phyloP scores from a whole-genome alignment of 2,797 vertebrate genomes.

The Onychomys arenicola region DNA sequence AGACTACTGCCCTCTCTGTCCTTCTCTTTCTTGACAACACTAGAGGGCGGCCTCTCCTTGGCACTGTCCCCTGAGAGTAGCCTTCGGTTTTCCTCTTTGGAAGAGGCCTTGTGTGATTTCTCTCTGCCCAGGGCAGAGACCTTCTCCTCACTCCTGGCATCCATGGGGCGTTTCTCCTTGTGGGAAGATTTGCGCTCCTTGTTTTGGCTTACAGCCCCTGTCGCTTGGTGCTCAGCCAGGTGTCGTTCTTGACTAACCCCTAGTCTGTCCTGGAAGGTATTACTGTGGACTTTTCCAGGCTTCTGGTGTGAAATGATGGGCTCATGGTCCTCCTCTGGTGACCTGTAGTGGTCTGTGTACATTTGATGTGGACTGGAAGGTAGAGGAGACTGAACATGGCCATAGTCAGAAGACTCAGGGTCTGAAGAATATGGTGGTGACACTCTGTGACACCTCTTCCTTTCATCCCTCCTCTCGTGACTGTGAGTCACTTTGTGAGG shows the following conservation, averaged over 20 bases:
- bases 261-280: constrained; percentile 84
- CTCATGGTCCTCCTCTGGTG: constrained; percentile 88
- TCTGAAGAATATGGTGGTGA: constrained; percentile 88
- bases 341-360: constrained; percentile 82
- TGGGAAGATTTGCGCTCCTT: constrained; percentile 88
- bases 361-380: constrained; percentile 86
- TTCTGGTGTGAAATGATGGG: constrained; percentile 79
- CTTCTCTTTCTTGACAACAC: constrained; percentile 85
- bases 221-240: constrained; percentile 79
- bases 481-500: constrained; percentile 78
- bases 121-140: constrained; percentile 80
- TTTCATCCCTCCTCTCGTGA: constrained; percentile 84
- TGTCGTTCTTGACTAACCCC: constrained; percentile 73
- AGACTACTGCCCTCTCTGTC: constrained; percentile 79
- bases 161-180: constrained; percentile 85
- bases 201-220: constrained; percentile 77
- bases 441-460: constrained; percentile 85
- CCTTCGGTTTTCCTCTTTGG: constrained; percentile 87
- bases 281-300: constrained; percentile 79
- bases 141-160: constrained; percentile 81
- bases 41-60: constrained; percentile 85
- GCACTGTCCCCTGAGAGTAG: constrained; percentile 79
- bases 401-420: constrained; percentile 88
- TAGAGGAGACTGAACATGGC: constrained; percentile 85
- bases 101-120: constrained; percentile 82